phyloP scores from a whole-genome alignment of 2,888 invertebrate genomes.

The Mesochorus sp. region DNA sequence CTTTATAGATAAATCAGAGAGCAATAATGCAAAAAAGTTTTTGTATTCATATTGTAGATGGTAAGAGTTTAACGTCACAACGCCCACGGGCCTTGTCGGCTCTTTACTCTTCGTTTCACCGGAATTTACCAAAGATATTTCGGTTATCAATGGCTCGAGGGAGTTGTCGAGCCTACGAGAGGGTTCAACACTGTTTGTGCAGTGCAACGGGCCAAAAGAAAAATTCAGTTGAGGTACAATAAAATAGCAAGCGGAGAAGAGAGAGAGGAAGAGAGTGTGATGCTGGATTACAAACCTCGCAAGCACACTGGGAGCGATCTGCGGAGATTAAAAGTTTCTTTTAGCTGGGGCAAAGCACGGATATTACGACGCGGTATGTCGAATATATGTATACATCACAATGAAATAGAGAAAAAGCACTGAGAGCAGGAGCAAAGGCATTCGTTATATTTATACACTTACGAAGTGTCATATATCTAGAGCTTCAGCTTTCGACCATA shows the following conservation, averaged over 20 bases:
- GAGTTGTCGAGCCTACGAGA: constrained; percentile 8
- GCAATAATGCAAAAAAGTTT: neutral
- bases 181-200: constrained; percentile 24
- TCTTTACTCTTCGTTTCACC: constrained; percentile 9
- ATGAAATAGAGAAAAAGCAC: constrained; percentile 22
- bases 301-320: constrained; percentile 47
- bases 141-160: constrained; percentile 20
- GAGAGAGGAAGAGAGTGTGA: constrained; percentile 18
- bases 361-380: neutral
- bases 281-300: constrained; percentile 42
- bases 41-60: neutral
- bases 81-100: neutral
- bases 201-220: constrained; percentile 7
- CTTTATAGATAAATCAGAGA: no score
- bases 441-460: constrained; percentile 14
- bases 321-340: constrained; percentile 59
- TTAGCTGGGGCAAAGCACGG: constrained; percentile 32
- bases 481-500: neutral
- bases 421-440: constrained; percentile 9
- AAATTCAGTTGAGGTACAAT: constrained; percentile 10
- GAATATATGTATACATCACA: constrained; percentile 33
- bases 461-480: constrained; percentile 14
- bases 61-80: constrained; percentile 9
- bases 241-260: neutral
- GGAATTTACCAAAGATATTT: constrained; percentile 19